Percentiles rank a stretch among this genome's conserved stretches.
Evolutionary conservation across 2,888 invertebrate species (phyloP).

Genomic region (Eubasilissa splendida): DNA sequence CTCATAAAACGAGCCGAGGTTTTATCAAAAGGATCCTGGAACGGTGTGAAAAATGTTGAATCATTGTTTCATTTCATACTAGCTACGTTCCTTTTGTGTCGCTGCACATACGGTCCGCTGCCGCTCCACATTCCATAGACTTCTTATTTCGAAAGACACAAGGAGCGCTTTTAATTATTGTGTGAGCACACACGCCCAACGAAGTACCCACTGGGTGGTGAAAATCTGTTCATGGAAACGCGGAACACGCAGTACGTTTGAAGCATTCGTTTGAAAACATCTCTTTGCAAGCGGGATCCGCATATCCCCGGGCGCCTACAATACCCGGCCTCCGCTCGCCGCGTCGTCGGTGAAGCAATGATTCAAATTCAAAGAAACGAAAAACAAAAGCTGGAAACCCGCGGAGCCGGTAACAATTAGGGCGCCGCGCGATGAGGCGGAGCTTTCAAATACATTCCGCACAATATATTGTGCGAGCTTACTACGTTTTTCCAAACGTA

Average conservation of each 20-base stretch:
- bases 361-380: background rate
- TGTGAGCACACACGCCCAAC: background rate
- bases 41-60: background rate
- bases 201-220: background rate
- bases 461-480: too few relatives aligned
- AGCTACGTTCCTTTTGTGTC: too few relatives aligned
- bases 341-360: background rate
- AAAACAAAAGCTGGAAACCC: background rate
- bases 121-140: too few relatives aligned
- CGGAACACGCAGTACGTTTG: background rate
- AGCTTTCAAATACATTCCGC: background rate
- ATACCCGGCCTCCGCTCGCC: background rate
- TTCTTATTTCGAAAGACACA: constrained; percentile 6
- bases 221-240: constrained; percentile 6
- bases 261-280: constrained; percentile 5
- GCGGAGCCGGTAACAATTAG: background rate
- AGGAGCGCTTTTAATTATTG: constrained; percentile 3
- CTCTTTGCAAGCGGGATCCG: constrained; percentile 12
- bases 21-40: too few relatives aligned
- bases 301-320: background rate
- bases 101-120: too few relatives aligned
- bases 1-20: background rate
- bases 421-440: constrained; percentile 3
- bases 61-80: too few relatives aligned
- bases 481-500: too few relatives aligned